These are phyloP conservation scores for Pagetopsis macropterus DNA, from an alignment of 2,797 vertebrate genomes.

Conservation along the genomic window DNA sequence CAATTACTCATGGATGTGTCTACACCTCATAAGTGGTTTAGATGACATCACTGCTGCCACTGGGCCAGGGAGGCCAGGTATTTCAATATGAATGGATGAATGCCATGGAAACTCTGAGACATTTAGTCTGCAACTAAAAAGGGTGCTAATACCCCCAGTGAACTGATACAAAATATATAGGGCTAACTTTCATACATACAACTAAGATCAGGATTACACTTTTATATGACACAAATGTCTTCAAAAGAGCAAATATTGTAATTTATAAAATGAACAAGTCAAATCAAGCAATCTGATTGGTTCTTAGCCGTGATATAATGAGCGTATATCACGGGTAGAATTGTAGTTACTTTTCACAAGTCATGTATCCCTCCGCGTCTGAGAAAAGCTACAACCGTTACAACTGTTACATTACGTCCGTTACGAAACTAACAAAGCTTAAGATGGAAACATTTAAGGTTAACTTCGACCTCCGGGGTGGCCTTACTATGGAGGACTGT, in stretches of 20 bases:
- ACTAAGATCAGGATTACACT: constrained; percentile 5
- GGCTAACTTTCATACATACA: not conserved
- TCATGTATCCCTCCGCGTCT: no score
- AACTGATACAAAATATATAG: constrained; percentile 17
- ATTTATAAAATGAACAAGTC: not conserved
- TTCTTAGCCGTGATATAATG: no score
- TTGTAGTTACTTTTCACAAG: no score
- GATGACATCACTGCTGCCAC: constrained; percentile 70
- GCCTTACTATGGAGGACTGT: no score
- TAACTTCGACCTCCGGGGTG: no score
- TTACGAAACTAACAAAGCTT: no score
- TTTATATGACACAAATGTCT: not conserved
- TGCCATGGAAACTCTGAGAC: constrained; percentile 53
- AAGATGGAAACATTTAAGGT: no score
- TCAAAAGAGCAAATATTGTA: not conserved
- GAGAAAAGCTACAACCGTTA: no score
- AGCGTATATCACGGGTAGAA: no score
- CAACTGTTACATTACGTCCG: no score
- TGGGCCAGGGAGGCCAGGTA: constrained; percentile 60
- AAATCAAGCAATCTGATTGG: no score
- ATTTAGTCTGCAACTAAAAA: constrained; percentile 36
- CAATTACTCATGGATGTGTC: constrained; percentile 61
- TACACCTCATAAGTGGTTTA: constrained; percentile 60
- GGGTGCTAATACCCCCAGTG: not conserved
- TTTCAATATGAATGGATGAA: constrained; percentile 57